Evolutionary conservation across 2,797 vertebrate genomes (phyloP), one percentile per base, ranked within the genome.

Genomic region (Aldrovandia affinis): DNA sequence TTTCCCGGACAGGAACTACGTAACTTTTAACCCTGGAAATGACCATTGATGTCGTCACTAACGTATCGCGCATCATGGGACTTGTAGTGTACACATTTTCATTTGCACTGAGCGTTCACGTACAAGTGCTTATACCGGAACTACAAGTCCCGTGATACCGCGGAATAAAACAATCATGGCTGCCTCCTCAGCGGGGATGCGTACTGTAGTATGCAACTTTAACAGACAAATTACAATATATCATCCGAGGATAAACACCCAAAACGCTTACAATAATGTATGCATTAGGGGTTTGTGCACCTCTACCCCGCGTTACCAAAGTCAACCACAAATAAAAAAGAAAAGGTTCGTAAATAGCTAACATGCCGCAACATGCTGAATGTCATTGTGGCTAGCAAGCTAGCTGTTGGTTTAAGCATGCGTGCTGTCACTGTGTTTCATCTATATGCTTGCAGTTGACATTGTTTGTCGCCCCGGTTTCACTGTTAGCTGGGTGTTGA

Each of bases 131-230:
- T 44, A 15, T 0, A 0, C 63, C 59, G 70, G 81, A 89, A 95
- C 94, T 95, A 92, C 94, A 95, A 0, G n/a, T 90, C 90, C 95
- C 93, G 12, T 6, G 3, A 0, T 18, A 65, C 12, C 14, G 9
- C 10, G 36, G 4, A 8, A 47, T 36, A 30, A 83, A 22, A 28
- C 55, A 47, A 82, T 88, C 84, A 96, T 96, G 96, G 94, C 95
- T 10, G 91, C 91, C 36, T 88, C 90, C 87, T 79, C 84, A 70
- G 82, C 79, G 0, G 88, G 88, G 78, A 87, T 86, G 20, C 85
- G 82, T 59, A 88, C 88, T 33, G 47, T 94, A 47, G 84, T 93
- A 0, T 84, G 61, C 9, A 89, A 84, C 2, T 88, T 93, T 33
- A 92, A 85, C 61, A 92, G 89, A 89, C 85, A 82, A 75, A 84